A percentile compares a stretch with the other conserved stretches of the same genome.
Conservation (phyloP, 2,113 vertebrate species). For the Mustela nigripes region DNA sequence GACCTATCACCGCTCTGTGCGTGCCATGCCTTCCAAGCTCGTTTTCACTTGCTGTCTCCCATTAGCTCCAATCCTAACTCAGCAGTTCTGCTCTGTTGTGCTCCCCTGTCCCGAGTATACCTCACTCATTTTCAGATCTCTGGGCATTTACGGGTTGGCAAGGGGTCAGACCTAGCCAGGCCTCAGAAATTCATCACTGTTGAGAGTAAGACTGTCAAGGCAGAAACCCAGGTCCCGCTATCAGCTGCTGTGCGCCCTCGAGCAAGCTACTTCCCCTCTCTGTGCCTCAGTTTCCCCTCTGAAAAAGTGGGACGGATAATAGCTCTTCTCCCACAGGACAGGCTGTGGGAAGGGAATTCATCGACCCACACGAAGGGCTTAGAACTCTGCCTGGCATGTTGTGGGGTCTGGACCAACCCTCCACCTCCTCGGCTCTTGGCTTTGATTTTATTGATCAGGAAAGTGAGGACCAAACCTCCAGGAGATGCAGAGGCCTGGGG, state of each 20-base stretch:
- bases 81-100: background rate
- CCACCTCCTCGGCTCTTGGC: background rate
- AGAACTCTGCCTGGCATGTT: background rate
- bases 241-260: background rate
- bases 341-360: background rate
- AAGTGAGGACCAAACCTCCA: background rate
- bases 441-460: background rate
- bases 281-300: background rate
- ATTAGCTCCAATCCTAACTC: background rate
- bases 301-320: background rate
- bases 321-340: background rate
- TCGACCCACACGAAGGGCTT: background rate
- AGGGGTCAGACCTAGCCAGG: rapidly evolving
- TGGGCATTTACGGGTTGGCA: background rate
- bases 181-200: background rate
- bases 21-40: background rate
- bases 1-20: background rate
- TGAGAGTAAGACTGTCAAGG: background rate
- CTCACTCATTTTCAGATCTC: background rate
- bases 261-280: background rate
- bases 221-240: background rate
- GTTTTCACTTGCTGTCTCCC: background rate
- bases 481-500: background rate
- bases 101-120: background rate
- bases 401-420: background rate